Conservation (phyloP, 2,113 vertebrate genomes). For the Perca flavescens region DNA sequence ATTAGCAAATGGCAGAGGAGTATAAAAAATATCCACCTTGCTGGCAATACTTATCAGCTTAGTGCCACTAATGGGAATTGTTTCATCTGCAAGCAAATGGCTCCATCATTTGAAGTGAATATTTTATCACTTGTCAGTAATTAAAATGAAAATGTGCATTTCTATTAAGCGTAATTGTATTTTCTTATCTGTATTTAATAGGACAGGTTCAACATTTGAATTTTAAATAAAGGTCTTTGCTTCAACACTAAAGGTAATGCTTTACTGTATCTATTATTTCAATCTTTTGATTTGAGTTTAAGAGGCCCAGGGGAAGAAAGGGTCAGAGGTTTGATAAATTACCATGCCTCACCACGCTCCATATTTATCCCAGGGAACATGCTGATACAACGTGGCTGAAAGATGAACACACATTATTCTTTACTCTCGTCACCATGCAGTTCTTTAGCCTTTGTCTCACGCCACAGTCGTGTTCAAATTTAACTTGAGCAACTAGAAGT, state of each 20-base stretch:
- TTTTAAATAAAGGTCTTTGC: background rate
- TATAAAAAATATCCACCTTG: slow-evolving; percentile 73
- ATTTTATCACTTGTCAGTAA: slow-evolving; percentile 62
- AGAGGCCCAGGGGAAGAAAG: background rate
- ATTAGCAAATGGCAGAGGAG: slow-evolving; percentile 75
- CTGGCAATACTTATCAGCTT: slow-evolving; percentile 73
- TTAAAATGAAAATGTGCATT: slow-evolving; percentile 70
- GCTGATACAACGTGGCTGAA: background rate
- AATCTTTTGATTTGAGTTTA: slow-evolving; percentile 15
- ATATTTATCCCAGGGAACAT: background rate
- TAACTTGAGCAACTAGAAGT: background rate
- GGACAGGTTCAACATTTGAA: background rate
- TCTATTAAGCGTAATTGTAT: slow-evolving; percentile 45
- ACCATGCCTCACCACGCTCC: background rate
- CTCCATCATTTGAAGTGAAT: slow-evolving; percentile 71
- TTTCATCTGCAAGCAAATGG: slow-evolving; percentile 70
- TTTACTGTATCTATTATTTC: background rate
- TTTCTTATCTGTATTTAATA: slow-evolving; percentile 52
- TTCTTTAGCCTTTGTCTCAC: background rate
- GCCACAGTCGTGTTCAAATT: background rate
- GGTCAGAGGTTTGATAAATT: slow-evolving; percentile 1
- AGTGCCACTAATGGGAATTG: slow-evolving; percentile 78
- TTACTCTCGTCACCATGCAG: background rate
- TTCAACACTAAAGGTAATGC: background rate
- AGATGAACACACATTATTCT: background rate